Evolutionary conservation across 2,113 vertebrate species (phyloP), one percentile per base, ranked within the genome.

Genomic region (Tyrannus savana): DNA sequence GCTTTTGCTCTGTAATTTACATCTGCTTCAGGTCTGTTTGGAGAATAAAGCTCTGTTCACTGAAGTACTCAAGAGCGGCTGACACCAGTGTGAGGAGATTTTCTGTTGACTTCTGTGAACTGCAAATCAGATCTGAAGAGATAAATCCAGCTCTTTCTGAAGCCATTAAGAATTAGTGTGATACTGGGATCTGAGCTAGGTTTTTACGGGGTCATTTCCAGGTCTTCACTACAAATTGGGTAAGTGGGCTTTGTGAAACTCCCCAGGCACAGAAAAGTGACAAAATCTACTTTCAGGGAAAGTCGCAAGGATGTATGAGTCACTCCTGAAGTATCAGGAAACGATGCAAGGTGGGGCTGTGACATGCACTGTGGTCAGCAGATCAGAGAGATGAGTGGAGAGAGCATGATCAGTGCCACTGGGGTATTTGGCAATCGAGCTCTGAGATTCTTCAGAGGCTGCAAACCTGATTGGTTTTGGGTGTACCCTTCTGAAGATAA

Each of bases 311-410:
- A 5, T 47, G 39, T 7, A 0, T 97, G 96, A 97, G 73, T 97
- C 95, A 97, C 66, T 56, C 15, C 44, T 25, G 73, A 91, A 28
- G 93, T 84, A 97, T 95, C 91, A 87, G 96, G 96, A 96, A 97
- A 68, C 1, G 8, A 35, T 72, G 22, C 9, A 35, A 92, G 93
- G 96, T 89, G 94, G 86, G 94, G 96, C 95, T 84, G 77, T 95
- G 94, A 95, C 94, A 95, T 31, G 56, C 53, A 78, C 41, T 30
- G 12, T 93, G 96, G 85, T 95, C 95, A 94, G 94, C 93, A 97
- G 93, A 97, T 96, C 78, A 27, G 80, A 23, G 56, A 71, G 88
- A 94, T 95, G 93, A 92, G 76, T 59, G 47, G 83, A 47, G 90
- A 73, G 79, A 93, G 47, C 31, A 0, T 74, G 80, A 90, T 95